These are phyloP conservation scores for Sinotaia quadrata DNA, from an alignment of 2,888 invertebrate species.

Conservation along the genomic window DNA sequence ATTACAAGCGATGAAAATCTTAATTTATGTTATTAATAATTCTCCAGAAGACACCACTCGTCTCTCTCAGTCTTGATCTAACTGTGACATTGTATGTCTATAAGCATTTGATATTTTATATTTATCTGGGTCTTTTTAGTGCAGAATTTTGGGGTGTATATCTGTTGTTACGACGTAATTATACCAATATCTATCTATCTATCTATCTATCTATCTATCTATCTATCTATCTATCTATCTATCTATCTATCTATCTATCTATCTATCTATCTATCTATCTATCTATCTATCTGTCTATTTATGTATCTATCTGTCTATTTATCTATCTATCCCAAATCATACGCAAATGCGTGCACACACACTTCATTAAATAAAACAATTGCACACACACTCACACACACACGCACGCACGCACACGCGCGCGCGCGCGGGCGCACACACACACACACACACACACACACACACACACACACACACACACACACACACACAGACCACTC, in stretches of 20 bases:
- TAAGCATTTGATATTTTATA: too few species aligned
- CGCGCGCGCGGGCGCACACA: background rate
- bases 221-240: too few species aligned
- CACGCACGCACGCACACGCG: background rate
- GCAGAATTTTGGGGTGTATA: too few species aligned
- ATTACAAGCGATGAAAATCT: too few species aligned
- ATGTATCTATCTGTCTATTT: background rate
- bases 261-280: background rate
- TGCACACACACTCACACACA: background rate
- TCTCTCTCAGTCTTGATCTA: too few species aligned
- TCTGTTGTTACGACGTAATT: too few species aligned
- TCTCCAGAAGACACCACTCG: too few species aligned
- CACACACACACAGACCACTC: background rate
- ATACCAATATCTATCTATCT: background rate
- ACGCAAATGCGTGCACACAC: background rate
- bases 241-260: background rate
- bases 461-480: conserved; percentile 9
- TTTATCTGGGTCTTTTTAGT: too few species aligned
- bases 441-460: background rate
- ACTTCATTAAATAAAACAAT: background rate
- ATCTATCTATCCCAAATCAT: background rate
- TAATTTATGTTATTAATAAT: too few species aligned
- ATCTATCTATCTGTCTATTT: background rate
- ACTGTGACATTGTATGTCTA: too few species aligned
- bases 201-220: background rate